Evolutionary conservation across 2,113 vertebrate genomes (phyloP).

Genomic region (Ploceus nigricollis): DNA sequence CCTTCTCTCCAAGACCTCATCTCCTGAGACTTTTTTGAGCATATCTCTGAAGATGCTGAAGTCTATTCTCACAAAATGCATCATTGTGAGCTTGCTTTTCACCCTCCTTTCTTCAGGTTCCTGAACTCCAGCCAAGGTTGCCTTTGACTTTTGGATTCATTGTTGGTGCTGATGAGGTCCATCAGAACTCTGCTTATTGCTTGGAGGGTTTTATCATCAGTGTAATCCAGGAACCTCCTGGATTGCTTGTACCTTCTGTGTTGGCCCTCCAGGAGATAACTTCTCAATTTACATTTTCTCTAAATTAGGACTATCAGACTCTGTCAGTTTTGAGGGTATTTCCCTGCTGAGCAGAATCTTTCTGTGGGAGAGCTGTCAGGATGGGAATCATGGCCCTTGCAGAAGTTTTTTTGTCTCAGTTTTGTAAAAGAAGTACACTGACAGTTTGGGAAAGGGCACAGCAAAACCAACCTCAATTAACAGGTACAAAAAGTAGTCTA

Average conservation of each 20-base stretch:
- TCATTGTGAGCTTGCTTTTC: neutral
- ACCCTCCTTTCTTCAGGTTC: neutral
- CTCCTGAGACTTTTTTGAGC: fast-evolving
- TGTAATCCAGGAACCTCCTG: neutral
- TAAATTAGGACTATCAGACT: neutral
- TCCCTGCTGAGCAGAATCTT: neutral
- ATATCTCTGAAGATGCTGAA: neutral
- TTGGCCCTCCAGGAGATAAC: neutral
- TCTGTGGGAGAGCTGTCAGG: neutral
- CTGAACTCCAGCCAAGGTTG: neutral
- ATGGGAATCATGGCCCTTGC: neutral
- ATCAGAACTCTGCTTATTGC: neutral
- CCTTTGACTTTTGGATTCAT: neutral
- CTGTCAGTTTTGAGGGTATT: neutral
- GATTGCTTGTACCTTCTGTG: neutral
- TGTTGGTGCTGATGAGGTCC: neutral
- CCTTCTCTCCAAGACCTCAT: neutral
- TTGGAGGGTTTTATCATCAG: neutral
- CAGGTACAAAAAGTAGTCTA: neutral
- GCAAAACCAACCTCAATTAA: neutral
- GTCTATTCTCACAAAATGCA: neutral
- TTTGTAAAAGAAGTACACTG: neutral
- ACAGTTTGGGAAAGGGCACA: neutral
- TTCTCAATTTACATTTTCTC: neutral
- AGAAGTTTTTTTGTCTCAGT: neutral